Percentiles rank a stretch among this genome's conserved stretches.
These are phyloP conservation scores for Oscheius sp. DNA, from an alignment of 2,888 invertebrate species.

Conservation along the genomic window DNA sequence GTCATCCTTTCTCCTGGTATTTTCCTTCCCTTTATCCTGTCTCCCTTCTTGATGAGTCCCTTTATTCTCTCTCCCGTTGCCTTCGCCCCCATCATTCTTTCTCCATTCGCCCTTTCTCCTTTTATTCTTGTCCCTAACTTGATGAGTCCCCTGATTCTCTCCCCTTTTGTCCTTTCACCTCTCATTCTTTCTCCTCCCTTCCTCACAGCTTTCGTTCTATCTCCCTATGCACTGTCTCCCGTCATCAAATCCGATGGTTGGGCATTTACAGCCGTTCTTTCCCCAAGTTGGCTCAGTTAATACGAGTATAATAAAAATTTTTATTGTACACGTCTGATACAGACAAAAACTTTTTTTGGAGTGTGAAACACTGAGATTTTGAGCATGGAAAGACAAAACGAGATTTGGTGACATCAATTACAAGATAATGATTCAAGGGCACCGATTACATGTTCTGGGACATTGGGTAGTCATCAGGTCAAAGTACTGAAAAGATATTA, in stretches of 20 bases:
- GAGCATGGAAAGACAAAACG: not conserved
- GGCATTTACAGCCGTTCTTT: slow-evolving; percentile 42
- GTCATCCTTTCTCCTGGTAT: slow-evolving; percentile 37
- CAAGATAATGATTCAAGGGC: not conserved
- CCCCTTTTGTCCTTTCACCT: slow-evolving; percentile 53
- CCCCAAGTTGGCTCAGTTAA: slow-evolving; percentile 50
- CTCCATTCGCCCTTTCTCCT: slow-evolving; percentile 46
- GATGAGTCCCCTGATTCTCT: slow-evolving; percentile 43
- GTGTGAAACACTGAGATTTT: slow-evolving; percentile 6
- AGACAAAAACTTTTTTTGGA: too few relatives aligned
- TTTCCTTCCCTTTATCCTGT: slow-evolving; percentile 47
- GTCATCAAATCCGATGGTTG: slow-evolving; percentile 43
- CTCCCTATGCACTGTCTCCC: slow-evolving; percentile 48
- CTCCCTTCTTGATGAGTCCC: slow-evolving; percentile 49
- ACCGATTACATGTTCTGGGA: not conserved
- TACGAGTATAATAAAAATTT: slow-evolving; percentile 23
- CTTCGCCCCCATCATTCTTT: slow-evolving; percentile 42
- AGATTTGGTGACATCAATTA: too few relatives aligned
- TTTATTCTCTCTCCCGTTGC: slow-evolving; percentile 45
- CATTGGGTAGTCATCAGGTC: slow-evolving; percentile 5
- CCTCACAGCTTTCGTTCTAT: slow-evolving; percentile 42
- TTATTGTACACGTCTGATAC: slow-evolving; percentile 6
- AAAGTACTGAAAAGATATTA: slow-evolving; percentile 1
- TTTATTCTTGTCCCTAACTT: slow-evolving; percentile 39
- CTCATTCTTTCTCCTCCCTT: slow-evolving; percentile 44